Conservation (phyloP, 2,113 vertebrate genomes). For the Thinocorus orbignyianus region DNA sequence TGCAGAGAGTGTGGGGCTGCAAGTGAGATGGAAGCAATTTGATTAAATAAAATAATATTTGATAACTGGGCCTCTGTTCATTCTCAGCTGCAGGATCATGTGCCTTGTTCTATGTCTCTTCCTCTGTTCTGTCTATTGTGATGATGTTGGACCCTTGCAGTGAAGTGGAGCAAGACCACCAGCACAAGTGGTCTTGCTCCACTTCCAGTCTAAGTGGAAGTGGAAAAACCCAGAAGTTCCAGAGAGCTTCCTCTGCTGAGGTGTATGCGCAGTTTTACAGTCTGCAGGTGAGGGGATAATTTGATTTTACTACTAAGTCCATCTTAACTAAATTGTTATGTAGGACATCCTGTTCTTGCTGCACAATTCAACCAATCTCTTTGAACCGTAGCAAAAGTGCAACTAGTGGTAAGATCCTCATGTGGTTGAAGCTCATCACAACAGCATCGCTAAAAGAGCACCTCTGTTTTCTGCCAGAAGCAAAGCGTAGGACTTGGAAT, state of each 20-base stretch:
- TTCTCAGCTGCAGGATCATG: background rate
- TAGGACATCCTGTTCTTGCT: background rate
- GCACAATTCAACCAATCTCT: background rate
- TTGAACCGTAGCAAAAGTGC: accelerated
- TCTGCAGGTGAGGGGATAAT: background rate
- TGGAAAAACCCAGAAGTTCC: background rate
- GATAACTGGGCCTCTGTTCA: background rate
- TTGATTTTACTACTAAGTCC: background rate
- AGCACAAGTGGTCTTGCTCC: background rate
- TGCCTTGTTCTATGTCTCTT: background rate
- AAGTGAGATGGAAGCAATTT: conserved; percentile 4
- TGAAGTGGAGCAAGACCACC: too few species aligned
- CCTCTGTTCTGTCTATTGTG: background rate
- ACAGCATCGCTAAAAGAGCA: background rate
- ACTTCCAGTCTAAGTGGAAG: background rate
- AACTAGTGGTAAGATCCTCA: background rate
- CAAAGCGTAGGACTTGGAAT: background rate
- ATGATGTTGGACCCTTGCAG: background rate
- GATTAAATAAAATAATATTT: background rate
- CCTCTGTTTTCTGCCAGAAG: background rate
- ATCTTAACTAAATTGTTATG: background rate
- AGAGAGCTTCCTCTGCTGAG: background rate
- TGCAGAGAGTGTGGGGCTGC: background rate
- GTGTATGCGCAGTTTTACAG: background rate
- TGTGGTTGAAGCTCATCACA: background rate